A percentile compares a stretch with the other conserved stretches of the same genome.
These are phyloP conservation scores for Pterocles orientalis DNA, from an alignment of 2,113 vertebrate species.

Conservation along the genomic window DNA sequence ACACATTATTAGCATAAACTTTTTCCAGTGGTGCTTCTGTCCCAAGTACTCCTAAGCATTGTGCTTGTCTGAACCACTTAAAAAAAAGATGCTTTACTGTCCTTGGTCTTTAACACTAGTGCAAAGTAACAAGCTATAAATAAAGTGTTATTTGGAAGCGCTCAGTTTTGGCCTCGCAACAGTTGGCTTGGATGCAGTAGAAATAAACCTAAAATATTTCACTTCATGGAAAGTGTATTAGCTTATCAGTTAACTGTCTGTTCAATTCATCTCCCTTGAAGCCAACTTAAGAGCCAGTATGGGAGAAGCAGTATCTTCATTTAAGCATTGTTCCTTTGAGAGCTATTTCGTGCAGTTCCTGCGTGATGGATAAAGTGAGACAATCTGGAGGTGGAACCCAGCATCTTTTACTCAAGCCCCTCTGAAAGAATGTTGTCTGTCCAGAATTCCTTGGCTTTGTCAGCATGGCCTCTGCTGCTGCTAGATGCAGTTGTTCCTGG, in stretches of 20 bases:
- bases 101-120: neutral
- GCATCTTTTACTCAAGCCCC: neutral
- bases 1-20: neutral
- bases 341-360: neutral
- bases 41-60: neutral
- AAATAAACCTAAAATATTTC: neutral
- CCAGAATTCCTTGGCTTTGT: neutral
- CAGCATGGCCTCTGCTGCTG: neutral
- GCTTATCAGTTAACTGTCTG: neutral
- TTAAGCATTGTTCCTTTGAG: neutral
- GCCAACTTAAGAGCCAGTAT: neutral
- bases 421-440: neutral
- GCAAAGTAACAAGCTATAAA: slow-evolving; percentile 7
- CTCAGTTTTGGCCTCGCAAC: neutral
- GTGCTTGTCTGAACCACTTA: neutral
- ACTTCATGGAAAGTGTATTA: neutral
- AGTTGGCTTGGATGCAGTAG: neutral
- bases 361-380: neutral
- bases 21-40: neutral
- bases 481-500: neutral
- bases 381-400: neutral
- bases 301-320: neutral
- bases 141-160: neutral
- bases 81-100: neutral
- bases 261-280: neutral